Conservation (phyloP, 2,888 invertebrate species). For the Cancer borealis region DNA sequence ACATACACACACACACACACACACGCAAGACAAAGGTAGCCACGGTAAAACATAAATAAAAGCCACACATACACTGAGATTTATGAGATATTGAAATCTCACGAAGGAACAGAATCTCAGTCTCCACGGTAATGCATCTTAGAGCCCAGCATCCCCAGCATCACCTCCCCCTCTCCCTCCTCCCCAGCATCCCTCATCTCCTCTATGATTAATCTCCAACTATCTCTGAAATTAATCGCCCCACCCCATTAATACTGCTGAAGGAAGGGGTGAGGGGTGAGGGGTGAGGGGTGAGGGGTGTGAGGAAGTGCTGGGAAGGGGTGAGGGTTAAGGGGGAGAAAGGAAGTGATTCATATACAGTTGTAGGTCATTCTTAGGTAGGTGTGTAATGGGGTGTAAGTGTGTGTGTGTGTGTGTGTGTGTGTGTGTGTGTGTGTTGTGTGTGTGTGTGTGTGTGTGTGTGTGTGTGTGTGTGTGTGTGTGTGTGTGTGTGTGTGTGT, state of each 20-base stretch:
- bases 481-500: too few species aligned
- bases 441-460: too few species aligned
- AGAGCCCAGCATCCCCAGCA: not conserved
- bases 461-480: too few species aligned
- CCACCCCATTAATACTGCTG: not conserved
- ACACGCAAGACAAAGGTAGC: not conserved
- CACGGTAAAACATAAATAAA: too few species aligned
- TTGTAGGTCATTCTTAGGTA: too few species aligned
- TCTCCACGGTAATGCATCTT: not conserved
- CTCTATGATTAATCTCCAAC: slow-evolving; percentile 5
- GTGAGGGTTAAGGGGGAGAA: not conserved
- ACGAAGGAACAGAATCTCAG: not conserved
- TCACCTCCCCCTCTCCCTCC: too few species aligned
- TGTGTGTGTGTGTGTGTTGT: too few species aligned
- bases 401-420: not conserved
- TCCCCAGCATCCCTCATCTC: slow-evolving; percentile 2
- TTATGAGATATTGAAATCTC: slow-evolving; percentile 1
- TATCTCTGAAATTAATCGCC: slow-evolving; percentile 15
- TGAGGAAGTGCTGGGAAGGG: not conserved
- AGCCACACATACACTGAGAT: slow-evolving; percentile 1
- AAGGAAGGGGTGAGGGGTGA: not conserved
- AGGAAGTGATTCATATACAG: not conserved
- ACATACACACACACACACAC: not conserved
- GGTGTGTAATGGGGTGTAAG: not conserved
- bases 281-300: not conserved